These are phyloP conservation scores for Saccopteryx leptura DNA, from an alignment of 2,113 vertebrate genomes.

Conservation along the genomic window DNA sequence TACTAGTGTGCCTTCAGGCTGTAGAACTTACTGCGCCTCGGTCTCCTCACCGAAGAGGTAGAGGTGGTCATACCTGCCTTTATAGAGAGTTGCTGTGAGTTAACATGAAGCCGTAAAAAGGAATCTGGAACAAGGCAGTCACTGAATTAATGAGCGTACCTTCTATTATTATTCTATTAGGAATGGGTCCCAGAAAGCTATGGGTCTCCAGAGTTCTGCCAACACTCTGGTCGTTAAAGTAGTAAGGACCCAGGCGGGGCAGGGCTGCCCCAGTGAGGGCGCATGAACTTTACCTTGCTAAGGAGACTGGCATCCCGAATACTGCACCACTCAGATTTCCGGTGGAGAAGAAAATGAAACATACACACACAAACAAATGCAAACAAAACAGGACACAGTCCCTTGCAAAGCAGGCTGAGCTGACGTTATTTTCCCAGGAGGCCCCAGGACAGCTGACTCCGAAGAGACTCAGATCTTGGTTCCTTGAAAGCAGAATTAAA, in stretches of 20 bases:
- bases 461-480: neutral
- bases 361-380: too few species aligned
- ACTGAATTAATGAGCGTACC: neutral
- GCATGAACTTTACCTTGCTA: neutral
- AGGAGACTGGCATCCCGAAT: neutral
- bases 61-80: neutral
- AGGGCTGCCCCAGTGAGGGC: neutral
- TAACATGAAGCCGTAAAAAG: neutral
- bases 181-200: neutral
- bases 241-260: neutral
- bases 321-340: neutral
- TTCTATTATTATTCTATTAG: neutral
- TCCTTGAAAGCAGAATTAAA: neutral
- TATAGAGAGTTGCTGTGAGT: neutral
- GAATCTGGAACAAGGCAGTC: neutral
- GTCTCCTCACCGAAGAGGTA: neutral
- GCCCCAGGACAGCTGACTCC: accelerated
- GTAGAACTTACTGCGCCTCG: neutral
- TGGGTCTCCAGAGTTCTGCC: neutral
- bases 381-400: neutral
- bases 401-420: neutral
- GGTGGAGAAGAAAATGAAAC: neutral
- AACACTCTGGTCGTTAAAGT: too few species aligned
- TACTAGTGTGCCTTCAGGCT: neutral
- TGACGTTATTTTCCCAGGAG: neutral